A percentile compares a stretch with the other conserved stretches of the same genome.
phyloP scores from a whole-genome alignment of 2,113 vertebrate species.

The Chlamydotis undulata region DNA sequence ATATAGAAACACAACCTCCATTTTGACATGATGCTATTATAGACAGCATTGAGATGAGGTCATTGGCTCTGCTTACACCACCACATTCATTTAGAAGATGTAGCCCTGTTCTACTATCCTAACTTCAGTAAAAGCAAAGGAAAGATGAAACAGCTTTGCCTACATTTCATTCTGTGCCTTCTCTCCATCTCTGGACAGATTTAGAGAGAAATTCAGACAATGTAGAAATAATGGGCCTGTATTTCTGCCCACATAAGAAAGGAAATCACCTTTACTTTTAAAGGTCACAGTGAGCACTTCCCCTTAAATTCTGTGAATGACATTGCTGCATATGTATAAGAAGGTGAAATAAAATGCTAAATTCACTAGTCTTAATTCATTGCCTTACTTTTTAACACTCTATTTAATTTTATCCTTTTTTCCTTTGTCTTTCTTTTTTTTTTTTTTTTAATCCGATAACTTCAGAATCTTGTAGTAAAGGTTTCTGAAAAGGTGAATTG shows the following conservation, averaged over 20 bases:
- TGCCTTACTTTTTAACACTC: neutral
- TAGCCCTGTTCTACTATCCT: neutral
- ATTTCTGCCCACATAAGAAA: neutral
- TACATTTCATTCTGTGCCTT: neutral
- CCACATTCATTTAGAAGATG: rapidly evolving
- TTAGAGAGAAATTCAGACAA: neutral
- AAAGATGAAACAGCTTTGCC: neutral
- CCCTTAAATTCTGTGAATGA: neutral
- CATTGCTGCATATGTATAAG: neutral
- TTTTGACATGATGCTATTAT: neutral
- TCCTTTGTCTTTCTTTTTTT: neutral
- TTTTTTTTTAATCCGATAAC: neutral
- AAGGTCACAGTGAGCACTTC: neutral
- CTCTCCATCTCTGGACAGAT: neutral
- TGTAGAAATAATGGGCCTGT: neutral
- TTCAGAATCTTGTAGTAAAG: neutral
- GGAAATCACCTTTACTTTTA: neutral
- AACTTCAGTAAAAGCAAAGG: neutral
- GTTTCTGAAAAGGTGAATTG: neutral
- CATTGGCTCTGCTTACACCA: neutral
- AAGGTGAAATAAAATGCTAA: neutral
- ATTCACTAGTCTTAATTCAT: neutral
- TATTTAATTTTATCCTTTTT: neutral
- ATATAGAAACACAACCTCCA: rapidly evolving
- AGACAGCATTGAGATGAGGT: neutral